Base-by-base conservation (phyloP, 2,888 invertebrate species). In the Trichacis sp. region DNA sequence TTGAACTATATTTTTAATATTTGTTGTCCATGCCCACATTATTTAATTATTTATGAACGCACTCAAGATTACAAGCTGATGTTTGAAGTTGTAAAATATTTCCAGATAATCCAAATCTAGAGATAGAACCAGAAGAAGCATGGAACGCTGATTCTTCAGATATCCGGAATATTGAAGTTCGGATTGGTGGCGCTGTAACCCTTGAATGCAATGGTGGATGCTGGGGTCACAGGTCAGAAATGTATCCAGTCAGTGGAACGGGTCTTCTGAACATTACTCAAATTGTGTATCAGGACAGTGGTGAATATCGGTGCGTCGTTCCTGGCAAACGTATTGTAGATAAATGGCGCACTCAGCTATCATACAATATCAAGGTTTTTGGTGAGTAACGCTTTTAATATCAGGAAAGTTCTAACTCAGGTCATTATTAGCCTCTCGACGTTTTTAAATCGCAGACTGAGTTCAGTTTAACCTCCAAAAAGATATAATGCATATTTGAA, bases 171-270 rank as follows among this genome's bases (percentile, higher is more conserved):
- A 88, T 93, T 62, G 94, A 95, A 77, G 94, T 95, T 40, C 92
- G 93, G 54, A 87, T 95, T 17, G 95, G 95, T 4, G 95, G 95
- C 5, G 93, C 93, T 48, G 93, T 95, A 36, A 94, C 94, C 69
- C 86, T 95, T 42, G 93, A 94, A 76, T 96, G 95, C 76, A 85
- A 79, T 72, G 85, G 79, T 24, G 84, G 85, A 30, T 86, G 87
- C 69, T 87, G 87, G 87, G 84, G 84, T 62, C 84, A 85, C 40
- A 85, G 83, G 52, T 74, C 83, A 53, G 76, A 76, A 47, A 83
- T 87, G 75, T 86, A 87, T 61, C 87, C 87, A 1, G 83, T 86
- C n/a, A 87, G 87, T 5, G 86, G 87, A n/a, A 88, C 89, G 12
- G 89, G 89, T 46, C 89, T 90, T 69, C 87, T 92, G 66, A 87